phyloP scores from a whole-genome alignment of 2,797 vertebrate genomes.

The Staurois parvus region DNA sequence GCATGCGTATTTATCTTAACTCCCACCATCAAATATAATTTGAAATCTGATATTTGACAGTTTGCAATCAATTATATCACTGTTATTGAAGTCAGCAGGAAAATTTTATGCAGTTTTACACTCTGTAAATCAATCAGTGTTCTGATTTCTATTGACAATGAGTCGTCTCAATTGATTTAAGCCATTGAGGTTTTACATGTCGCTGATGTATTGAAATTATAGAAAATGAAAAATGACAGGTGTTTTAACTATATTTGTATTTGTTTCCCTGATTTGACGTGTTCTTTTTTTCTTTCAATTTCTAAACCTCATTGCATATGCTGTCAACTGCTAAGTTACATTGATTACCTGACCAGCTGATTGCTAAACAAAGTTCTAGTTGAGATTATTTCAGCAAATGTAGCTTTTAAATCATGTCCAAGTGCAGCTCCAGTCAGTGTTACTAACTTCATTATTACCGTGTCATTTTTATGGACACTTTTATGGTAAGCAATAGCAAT shows the following conservation, averaged over 20 bases:
- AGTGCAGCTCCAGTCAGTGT: background rate
- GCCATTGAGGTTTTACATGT: slow-evolving; percentile 51
- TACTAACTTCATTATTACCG: too few relatives aligned
- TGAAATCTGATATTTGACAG: slow-evolving; percentile 61
- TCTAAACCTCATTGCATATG: slow-evolving; percentile 26
- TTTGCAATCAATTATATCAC: slow-evolving; percentile 63
- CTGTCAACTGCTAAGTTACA: slow-evolving; percentile 13
- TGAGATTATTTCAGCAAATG: background rate
- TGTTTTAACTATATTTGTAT: slow-evolving; percentile 52
- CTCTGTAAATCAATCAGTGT: slow-evolving; percentile 62
- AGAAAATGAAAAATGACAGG: slow-evolving; percentile 56
- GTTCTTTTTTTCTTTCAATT: background rate
- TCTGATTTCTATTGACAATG: slow-evolving; percentile 63
- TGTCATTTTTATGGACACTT: too few relatives aligned
- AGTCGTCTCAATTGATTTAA: slow-evolving; percentile 65
- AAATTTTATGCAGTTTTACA: slow-evolving; percentile 54
- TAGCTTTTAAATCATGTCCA: background rate
- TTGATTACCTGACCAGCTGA: slow-evolving; percentile 34
- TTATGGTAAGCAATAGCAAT: too few relatives aligned
- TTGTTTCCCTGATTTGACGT: slow-evolving; percentile 51
- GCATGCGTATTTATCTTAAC: slow-evolving; percentile 48
- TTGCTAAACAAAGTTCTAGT: slow-evolving; percentile 28
- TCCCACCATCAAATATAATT: slow-evolving; percentile 53
- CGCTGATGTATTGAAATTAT: slow-evolving; percentile 57
- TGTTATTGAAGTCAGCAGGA: slow-evolving; percentile 60